Evolutionary conservation across 2,797 vertebrate genomes (phyloP), one percentile per base, ranked within the genome.

Genomic region (Philypnodon macrostomus): DNA sequence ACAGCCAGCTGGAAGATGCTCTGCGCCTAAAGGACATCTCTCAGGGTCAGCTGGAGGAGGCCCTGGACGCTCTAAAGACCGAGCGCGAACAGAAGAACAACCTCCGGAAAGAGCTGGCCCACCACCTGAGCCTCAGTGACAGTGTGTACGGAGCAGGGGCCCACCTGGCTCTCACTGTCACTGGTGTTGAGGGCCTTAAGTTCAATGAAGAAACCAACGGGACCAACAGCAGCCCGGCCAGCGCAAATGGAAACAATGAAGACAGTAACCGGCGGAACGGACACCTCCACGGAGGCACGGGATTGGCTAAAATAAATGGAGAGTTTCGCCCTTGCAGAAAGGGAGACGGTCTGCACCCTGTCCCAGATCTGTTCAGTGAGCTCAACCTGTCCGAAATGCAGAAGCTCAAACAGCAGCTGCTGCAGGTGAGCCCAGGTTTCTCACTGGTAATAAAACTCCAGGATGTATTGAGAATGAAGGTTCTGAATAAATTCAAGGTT

Each of bases 301-400:
- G 74, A 21, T 76, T 94, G 0, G 83, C 85, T 32, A 97, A 95
- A 63, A 83, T 94, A 58, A 95, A 91, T 0, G 91, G 91, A 14
- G 95, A 98, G 53, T 97, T 90, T 71, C 86, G 92, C 7, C 44
- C 88, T 0, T 70, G 88, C 19, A 83, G 94, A 54, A 98, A 97
- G 74, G 93, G 87, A 37, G 95, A 97, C 32, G 83, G 87, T 15
- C 82, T 95, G 50, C 89, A 92, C 52, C 93, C 93, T 0, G 95
- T 96, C 44, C 95, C 95, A 0, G 96, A 99, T 76, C 92, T 99
- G 67, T 97, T 98, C 89, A 99, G 96, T 39, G 96, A 99, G 77
- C 93, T 99, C 73, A 98, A 95, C 85, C 92, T 98, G 81, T 98
- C 96, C 0, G 96, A 99, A 89, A 96, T 99, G 80, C 96, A 99